Evolutionary conservation across 2,113 vertebrate species (phyloP).

Genomic region (Riparia riparia): DNA sequence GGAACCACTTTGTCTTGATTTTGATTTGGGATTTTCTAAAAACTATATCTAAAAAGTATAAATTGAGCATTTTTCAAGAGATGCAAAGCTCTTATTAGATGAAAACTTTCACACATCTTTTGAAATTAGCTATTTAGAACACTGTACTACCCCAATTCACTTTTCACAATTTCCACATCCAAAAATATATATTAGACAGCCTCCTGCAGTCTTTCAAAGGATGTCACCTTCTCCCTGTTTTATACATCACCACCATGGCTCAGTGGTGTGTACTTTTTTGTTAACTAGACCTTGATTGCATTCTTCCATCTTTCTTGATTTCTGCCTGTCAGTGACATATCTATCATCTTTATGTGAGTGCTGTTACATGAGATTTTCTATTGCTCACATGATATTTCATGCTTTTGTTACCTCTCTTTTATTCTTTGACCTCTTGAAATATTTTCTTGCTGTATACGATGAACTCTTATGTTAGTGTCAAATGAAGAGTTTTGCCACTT

Average conservation of each 20-base stretch:
- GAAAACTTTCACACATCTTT: not conserved
- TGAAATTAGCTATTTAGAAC: not conserved
- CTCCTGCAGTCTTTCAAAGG: not conserved
- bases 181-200: not conserved
- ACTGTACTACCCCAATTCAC: not conserved
- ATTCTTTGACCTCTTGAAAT: not conserved
- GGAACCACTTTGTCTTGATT: not conserved
- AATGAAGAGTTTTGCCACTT: not conserved
- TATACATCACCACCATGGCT: not conserved
- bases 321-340: not conserved
- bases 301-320: not conserved
- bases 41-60: not conserved
- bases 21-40: not conserved
- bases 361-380: not conserved
- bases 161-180: not conserved
- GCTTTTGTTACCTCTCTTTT: not conserved
- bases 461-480: not conserved
- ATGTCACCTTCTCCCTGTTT: not conserved
- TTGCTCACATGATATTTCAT: not conserved
- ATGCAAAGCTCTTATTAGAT: not conserved
- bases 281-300: not conserved
- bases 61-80: not conserved
- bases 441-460: not conserved
- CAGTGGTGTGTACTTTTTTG: not conserved
- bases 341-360: not conserved